Evolutionary conservation across 2,888 invertebrate species (phyloP).

Genomic region (Drosophila cognata): DNA sequence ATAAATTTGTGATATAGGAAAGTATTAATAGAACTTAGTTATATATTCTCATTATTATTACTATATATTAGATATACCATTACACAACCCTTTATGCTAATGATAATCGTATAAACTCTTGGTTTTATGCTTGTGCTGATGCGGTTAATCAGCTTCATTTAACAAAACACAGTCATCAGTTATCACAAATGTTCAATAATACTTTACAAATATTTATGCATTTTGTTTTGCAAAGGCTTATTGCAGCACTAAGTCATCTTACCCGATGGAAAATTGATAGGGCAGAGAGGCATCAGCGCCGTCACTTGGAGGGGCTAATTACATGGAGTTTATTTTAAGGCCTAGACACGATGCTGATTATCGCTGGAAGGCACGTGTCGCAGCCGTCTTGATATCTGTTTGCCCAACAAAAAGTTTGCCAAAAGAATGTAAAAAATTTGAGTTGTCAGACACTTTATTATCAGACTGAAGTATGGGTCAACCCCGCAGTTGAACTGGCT

Average conservation of each 20-base stretch:
- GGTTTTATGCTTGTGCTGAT: neutral
- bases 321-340: constrained; percentile 80
- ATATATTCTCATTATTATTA: neutral
- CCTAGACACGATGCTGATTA: constrained; percentile 78
- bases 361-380: constrained; percentile 75
- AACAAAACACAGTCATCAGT: neutral
- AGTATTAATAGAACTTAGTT: neutral
- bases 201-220: neutral
- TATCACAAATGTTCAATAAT: neutral
- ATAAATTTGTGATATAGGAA: neutral
- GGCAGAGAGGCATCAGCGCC: constrained; percentile 19
- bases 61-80: neutral
- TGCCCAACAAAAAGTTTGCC: constrained; percentile 52
- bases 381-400: constrained; percentile 31
- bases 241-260: neutral
- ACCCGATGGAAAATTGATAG: neutral
- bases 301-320: constrained; percentile 75
- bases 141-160: neutral
- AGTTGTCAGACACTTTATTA: constrained; percentile 63
- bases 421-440: constrained; percentile 55
- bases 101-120: too few relatives aligned
- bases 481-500: neutral
- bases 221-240: neutral
- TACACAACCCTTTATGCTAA: too few relatives aligned
- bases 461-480: constrained; percentile 37